Conservation (phyloP, 2,797 vertebrate species). For the Sylvia borin region DNA sequence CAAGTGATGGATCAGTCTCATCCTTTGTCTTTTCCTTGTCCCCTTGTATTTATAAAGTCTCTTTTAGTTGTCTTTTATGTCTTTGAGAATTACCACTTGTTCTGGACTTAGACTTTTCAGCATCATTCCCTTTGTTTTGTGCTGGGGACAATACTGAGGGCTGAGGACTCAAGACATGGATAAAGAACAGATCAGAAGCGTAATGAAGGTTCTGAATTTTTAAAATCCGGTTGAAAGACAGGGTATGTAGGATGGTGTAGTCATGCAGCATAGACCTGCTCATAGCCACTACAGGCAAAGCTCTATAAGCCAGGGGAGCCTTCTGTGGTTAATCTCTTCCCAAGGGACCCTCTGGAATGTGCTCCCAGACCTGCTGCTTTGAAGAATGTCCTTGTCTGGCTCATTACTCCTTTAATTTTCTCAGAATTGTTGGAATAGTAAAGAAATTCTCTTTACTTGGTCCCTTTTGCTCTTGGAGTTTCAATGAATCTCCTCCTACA, state of each 20-base stretch:
- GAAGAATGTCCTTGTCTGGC: not conserved
- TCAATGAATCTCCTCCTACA: not conserved
- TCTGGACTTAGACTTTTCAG: not conserved
- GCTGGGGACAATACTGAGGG: not conserved
- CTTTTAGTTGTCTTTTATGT: not conserved
- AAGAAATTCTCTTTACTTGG: not conserved
- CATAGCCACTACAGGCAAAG: not conserved
- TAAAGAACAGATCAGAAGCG: not conserved
- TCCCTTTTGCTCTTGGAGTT: not conserved
- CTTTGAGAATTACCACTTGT: not conserved
- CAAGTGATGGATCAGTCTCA: not conserved
- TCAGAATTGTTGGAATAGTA: not conserved
- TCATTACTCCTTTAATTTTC: not conserved
- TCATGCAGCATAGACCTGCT: not conserved
- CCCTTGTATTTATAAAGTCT: not conserved
- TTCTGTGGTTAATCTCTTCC: not conserved
- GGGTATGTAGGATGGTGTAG: not conserved
- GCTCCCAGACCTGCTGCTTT: rapidly evolving
- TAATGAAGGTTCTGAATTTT: not conserved
- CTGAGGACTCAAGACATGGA: too few relatives aligned
- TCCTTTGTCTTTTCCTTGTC: not conserved
- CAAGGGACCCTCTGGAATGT: not conserved
- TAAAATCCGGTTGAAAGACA: not conserved
- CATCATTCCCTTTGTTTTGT: not conserved
- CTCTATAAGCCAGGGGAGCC: not conserved